Evolutionary conservation across 2,113 vertebrate genomes (phyloP).

Genomic region (Corydoras maculifer): DNA sequence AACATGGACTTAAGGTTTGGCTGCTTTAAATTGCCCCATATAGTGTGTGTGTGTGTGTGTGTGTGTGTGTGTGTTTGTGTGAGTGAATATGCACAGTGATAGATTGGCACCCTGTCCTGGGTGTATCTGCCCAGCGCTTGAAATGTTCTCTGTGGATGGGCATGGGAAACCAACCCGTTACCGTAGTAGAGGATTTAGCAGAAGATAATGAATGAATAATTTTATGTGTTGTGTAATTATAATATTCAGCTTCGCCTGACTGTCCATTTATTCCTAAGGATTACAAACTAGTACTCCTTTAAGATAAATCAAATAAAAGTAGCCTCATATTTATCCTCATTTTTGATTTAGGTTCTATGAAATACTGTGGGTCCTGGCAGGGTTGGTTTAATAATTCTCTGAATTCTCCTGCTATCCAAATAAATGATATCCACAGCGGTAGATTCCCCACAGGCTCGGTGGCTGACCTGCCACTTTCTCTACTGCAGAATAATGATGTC

Average conservation of each 20-base stretch:
- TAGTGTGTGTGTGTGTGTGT: no score
- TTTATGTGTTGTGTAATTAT: no score
- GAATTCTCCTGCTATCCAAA: slow-evolving; percentile 11
- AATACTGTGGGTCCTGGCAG: slow-evolving; percentile 1
- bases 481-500: slow-evolving; percentile 45
- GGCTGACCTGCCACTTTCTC: slow-evolving; percentile 35
- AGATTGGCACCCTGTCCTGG: no score
- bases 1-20: no score
- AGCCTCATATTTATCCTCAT: background rate
- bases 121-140: no score
- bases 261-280: background rate
- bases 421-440: slow-evolving; percentile 19
- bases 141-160: no score
- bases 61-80: no score
- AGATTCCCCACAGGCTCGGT: slow-evolving; percentile 22
- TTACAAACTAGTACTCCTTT: background rate
- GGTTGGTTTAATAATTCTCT: background rate
- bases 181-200: no score
- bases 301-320: background rate
- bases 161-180: no score
- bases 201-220: no score
- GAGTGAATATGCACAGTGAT: no score
- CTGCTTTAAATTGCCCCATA: no score
- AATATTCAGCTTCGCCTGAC: background rate
- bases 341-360: background rate